These are phyloP conservation scores for Arnoldichthys spilopterus DNA, from an alignment of 2,797 vertebrate genomes.

Conservation along the genomic window DNA sequence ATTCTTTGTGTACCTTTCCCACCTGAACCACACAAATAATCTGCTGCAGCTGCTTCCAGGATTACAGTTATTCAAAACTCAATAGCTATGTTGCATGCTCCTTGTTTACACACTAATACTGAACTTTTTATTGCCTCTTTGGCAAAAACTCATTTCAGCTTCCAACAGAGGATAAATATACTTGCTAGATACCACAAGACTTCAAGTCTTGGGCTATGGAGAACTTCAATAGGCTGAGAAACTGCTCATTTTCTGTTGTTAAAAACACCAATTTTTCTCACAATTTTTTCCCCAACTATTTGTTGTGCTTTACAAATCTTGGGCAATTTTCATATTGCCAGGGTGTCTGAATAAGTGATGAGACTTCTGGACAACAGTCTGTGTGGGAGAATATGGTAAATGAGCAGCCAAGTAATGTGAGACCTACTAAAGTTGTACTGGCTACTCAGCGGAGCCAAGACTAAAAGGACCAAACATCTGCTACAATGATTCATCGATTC, in stretches of 20 bases:
- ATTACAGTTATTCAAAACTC: not conserved
- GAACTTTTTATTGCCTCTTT: not conserved
- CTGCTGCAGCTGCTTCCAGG: not conserved
- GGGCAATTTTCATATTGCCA: not conserved
- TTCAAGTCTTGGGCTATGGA: not conserved
- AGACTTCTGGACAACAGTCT: not conserved
- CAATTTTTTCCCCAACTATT: not conserved
- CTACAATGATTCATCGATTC: conserved; percentile 5
- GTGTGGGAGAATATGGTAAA: not conserved
- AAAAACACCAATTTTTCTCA: not conserved
- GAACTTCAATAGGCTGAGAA: not conserved
- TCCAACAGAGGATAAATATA: not conserved
- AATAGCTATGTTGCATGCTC: not conserved
- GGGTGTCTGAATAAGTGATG: not conserved
- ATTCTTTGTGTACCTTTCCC: not conserved
- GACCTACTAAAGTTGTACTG: not conserved
- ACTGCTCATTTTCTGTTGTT: not conserved
- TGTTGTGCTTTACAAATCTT: not conserved
- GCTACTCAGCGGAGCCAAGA: not conserved
- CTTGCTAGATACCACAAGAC: not conserved
- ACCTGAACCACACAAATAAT: not conserved
- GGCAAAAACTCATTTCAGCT: not conserved
- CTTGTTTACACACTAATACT: not conserved
- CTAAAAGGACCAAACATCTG: conserved; percentile 12
- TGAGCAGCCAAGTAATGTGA: conserved; percentile 7